Evolutionary conservation across 2,113 vertebrate genomes (phyloP).

Genomic region (Orientallactaga bullata): DNA sequence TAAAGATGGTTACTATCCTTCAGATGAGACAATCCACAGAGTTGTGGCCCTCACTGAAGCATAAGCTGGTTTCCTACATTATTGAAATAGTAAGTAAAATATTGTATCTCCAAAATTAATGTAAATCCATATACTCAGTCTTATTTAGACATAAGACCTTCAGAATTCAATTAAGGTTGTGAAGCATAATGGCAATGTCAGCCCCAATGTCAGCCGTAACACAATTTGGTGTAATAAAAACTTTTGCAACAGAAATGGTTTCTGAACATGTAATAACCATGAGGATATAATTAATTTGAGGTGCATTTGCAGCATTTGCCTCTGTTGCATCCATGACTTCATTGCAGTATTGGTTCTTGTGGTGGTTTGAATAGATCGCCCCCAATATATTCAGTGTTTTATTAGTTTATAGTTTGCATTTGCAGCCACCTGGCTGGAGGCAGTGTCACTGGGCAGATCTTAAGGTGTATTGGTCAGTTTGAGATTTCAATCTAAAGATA

Average conservation of each 20-base stretch:
- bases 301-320: too few species aligned
- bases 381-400: too few species aligned
- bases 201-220: too few species aligned
- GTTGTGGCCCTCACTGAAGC: fast-evolving
- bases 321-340: not conserved
- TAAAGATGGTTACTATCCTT: not conserved
- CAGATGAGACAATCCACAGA: not conserved
- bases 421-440: too few species aligned
- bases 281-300: not conserved
- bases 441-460: too few species aligned
- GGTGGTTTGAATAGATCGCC: too few species aligned
- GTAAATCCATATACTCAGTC: not conserved
- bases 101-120: not conserved
- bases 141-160: not conserved
- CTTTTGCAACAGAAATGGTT: not conserved
- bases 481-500: too few species aligned
- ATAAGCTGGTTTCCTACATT: not conserved
- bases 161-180: not conserved
- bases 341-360: too few species aligned
- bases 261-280: not conserved
- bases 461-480: too few species aligned
- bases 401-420: too few species aligned
- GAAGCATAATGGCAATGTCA: not conserved
- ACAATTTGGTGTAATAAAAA: too few species aligned
- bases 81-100: not conserved